A percentile compares a stretch with the other conserved stretches of the same genome.
Conservation (phyloP, 1,140 invertebrate species). For the Elymnias hypermnestra region DNA sequence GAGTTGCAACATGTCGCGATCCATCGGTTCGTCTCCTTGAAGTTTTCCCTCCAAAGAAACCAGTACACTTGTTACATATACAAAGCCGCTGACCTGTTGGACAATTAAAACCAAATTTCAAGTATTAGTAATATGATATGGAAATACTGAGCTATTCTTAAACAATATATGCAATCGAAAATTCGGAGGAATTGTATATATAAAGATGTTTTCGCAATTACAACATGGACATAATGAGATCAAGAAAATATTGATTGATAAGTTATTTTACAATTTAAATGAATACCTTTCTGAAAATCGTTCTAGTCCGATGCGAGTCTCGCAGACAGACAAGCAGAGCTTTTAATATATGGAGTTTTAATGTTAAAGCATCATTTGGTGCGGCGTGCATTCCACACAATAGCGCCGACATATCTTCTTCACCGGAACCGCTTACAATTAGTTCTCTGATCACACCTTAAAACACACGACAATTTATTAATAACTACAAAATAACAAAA, state of each 20-base stretch:
- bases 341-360: conserved; percentile 95
- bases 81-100: conserved; percentile 89
- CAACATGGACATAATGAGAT: no score
- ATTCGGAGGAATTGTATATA: no score
- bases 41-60: conserved; percentile 94
- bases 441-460: conserved; percentile 88
- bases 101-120: no score
- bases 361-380: conserved; percentile 83
- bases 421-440: conserved; percentile 92
- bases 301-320: conserved; percentile 96
- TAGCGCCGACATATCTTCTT: conserved; percentile 96
- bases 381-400: conserved; percentile 94
- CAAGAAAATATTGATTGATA: no score
- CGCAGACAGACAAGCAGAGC: conserved; percentile 91
- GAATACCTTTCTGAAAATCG: conserved; percentile 98
- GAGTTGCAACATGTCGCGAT: conserved; percentile 80
- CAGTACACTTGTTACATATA: conserved; percentile 97
- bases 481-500: background rate
- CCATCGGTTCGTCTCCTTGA: conserved; percentile 60
- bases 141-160: no score
- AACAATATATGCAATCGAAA: no score
- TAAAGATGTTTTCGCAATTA: no score
- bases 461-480: background rate
- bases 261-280: no score
- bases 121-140: no score